phyloP scores from a whole-genome alignment of 2,888 invertebrate genomes.

The Noctua fimbriata region DNA sequence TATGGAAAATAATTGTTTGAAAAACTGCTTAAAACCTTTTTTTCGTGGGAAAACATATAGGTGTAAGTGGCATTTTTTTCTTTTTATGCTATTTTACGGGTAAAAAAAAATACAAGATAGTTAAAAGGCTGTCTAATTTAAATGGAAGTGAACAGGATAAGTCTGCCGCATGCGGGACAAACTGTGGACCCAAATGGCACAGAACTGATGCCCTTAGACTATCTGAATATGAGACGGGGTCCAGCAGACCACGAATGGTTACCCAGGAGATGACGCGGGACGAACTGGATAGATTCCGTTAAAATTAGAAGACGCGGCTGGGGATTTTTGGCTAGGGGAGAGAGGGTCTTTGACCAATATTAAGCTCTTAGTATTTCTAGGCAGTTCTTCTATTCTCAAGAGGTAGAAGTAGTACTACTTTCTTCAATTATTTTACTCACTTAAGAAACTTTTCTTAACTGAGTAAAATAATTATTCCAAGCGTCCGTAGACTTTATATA shows the following conservation, averaged over 20 bases:
- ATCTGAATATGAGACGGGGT: too few relatives aligned
- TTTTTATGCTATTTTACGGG: not conserved
- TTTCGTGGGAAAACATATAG: not conserved
- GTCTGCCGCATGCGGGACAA: too few relatives aligned
- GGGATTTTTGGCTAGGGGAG: not conserved
- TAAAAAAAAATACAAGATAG: not conserved
- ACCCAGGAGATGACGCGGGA: too few relatives aligned
- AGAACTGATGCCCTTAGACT: too few relatives aligned
- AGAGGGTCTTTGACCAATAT: not conserved
- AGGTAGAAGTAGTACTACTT: not conserved
- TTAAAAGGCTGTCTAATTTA: not conserved
- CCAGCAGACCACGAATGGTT: too few relatives aligned
- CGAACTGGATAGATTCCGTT: not conserved
- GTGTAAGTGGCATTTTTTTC: not conserved
- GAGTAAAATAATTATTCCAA: too few relatives aligned
- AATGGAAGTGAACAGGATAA: too few relatives aligned
- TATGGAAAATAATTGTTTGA: not conserved
- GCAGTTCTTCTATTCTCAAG: not conserved
- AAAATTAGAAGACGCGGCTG: not conserved
- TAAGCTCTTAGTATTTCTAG: too few relatives aligned
- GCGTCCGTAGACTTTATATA: slow-evolving; percentile 21
- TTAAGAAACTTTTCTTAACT: too few relatives aligned
- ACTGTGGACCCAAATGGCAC: too few relatives aligned
- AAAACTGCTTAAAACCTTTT: not conserved
- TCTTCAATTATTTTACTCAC: not conserved